Evolutionary conservation across 35 echinoderm and acorn worm species (phyloP).

Genomic region (Heliocidaris tuberculata): DNA sequence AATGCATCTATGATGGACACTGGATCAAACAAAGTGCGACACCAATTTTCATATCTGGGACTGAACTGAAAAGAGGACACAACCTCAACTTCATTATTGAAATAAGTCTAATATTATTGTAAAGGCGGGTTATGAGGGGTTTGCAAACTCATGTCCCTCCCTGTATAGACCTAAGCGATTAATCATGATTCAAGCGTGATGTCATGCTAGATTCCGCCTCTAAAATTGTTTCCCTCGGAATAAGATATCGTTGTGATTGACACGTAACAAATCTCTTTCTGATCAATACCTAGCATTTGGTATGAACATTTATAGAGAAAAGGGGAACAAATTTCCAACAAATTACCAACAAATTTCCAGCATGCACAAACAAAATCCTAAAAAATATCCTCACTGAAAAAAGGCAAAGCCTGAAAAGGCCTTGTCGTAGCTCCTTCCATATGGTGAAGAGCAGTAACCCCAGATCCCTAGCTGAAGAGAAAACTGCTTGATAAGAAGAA

Average conservation of each 20-base stretch:
- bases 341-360: too few relatives aligned
- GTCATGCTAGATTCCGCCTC: background rate
- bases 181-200: background rate
- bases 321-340: too few relatives aligned
- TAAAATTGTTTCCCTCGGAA: background rate
- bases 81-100: background rate
- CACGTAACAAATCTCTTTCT: background rate
- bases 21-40: constrained; percentile 10
- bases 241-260: background rate
- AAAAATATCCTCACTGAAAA: too few relatives aligned
- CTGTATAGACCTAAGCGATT: background rate
- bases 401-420: too few relatives aligned
- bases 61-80: background rate
- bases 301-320: too few relatives aligned
- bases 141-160: background rate
- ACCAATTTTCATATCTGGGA: constrained; percentile 10
- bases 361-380: too few relatives aligned
- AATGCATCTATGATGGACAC: constrained; percentile 30
- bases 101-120: constrained; percentile 3
- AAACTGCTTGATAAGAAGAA: too few relatives aligned
- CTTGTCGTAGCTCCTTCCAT: too few relatives aligned
- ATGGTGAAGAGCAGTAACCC: too few relatives aligned
- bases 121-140: background rate
- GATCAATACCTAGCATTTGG: background rate
- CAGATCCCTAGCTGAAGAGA: too few relatives aligned